phyloP scores from a whole-genome alignment of 2,113 vertebrate genomes.

The Ailuropoda melanoleuca region DNA sequence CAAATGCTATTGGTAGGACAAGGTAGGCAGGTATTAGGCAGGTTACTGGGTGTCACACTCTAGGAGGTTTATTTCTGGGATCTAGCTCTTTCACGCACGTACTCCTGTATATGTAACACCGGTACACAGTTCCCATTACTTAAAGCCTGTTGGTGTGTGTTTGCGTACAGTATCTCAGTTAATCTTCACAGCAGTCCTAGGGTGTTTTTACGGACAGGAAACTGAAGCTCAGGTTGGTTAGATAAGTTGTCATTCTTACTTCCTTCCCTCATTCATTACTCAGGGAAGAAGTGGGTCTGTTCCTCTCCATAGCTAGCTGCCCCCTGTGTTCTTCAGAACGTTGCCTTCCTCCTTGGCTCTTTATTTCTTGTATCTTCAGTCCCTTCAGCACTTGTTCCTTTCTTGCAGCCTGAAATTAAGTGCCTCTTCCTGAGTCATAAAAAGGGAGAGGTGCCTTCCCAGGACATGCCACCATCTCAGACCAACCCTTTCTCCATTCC shows the following conservation, averaged over 20 bases:
- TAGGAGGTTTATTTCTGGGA: background rate
- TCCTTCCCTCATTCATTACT: slow-evolving; percentile 51
- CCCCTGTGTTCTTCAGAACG: background rate
- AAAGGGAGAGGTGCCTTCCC: background rate
- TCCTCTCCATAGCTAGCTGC: background rate
- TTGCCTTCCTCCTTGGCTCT: background rate
- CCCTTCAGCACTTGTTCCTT: background rate
- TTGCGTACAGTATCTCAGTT: background rate
- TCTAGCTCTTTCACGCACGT: background rate
- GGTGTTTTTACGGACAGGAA: background rate
- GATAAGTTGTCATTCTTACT: background rate
- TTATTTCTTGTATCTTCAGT: background rate
- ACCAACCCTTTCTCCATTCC: background rate
- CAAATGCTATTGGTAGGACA: background rate
- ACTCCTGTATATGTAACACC: too few relatives aligned
- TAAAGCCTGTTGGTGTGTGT: background rate
- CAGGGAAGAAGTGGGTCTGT: background rate
- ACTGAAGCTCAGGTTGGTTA: background rate
- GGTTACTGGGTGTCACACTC: background rate
- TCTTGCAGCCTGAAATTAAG: background rate
- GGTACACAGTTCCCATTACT: background rate
- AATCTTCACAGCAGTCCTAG: background rate
- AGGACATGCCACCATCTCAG: background rate
- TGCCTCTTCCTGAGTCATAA: background rate
- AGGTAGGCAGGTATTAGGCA: slow-evolving; percentile 5